Evolutionary conservation across 2,888 invertebrate genomes (phyloP), one percentile per base, ranked within the genome.

Genomic region (Synergus japonicus): DNA sequence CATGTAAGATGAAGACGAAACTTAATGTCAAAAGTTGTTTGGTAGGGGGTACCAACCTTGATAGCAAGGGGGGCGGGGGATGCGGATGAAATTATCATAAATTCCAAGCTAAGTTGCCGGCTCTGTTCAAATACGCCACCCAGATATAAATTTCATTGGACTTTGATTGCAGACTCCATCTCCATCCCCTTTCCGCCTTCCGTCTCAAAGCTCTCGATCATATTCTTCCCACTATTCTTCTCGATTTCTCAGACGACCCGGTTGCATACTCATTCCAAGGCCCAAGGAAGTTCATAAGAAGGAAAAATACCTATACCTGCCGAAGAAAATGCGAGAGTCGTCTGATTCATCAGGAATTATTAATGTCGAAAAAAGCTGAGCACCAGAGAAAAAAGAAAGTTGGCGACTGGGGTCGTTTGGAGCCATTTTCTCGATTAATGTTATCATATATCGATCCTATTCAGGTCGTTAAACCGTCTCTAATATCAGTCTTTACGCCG

Each of bases 61-160:
- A 82, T 82, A 79, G 81, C 78, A 78, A 76, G 78, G 81, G 82
- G 78, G 79, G 83, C n/a, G n/a, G n/a, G 79, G 79, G 83, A 82
- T 81, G 81, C 79, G 81, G 83, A 83, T 81, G 83, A 86, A 85
- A 87, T 86, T 87, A 86, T 87, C 85, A 86, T 87, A 87, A 87
- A 86, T 86, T 86, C 82, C 81, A 79, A 84, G 85, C 84, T 79
- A 85, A 85, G 83, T 86, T 81, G 80, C 81, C 80, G 77, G 80
- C 81, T 82, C 83, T 82, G 83, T 80, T 82, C 81, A 81, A 81
- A 78, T 84, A 83, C 80, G 78, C 78, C 81, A 78, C 77, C 77
- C 81, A 79, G 86, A 84, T 86, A 87, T 87, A 87, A 87, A 87
- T 87, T 87, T 86, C 85, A 87, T 87, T 85, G 85, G 85, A 86